phyloP scores from a whole-genome alignment of 2,113 vertebrate genomes.

The Brachypteracias leptosomus region DNA sequence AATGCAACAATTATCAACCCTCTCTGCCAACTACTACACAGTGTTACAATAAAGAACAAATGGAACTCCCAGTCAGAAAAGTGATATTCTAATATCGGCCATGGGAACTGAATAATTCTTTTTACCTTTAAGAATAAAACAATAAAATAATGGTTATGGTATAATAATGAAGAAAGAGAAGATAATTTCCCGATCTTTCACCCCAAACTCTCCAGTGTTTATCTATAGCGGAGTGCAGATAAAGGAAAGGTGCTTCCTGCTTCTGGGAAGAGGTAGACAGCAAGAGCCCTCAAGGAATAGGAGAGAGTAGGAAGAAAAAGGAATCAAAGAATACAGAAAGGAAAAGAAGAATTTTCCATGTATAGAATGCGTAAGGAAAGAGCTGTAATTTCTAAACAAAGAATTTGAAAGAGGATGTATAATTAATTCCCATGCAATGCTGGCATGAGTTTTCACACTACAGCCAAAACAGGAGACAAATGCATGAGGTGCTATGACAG shows the following conservation, averaged over 20 bases:
- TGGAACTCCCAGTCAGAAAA: neutral
- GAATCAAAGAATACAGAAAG: neutral
- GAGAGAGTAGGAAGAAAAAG: neutral
- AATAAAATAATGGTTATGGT: neutral
- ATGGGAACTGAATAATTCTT: neutral
- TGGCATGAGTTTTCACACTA: neutral
- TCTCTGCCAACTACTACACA: neutral
- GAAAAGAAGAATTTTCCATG: no score
- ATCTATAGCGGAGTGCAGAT: neutral
- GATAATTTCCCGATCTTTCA: neutral
- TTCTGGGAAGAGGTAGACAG: neutral
- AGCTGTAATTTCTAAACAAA: neutral
- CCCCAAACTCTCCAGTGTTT: neutral
- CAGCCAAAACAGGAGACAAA: neutral
- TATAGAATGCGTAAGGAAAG: neutral
- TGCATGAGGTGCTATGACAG: neutral
- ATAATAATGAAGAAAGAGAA: neutral
- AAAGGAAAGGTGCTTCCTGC: neutral
- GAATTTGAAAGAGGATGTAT: neutral
- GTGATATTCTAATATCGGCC: neutral
- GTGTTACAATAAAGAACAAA: neutral
- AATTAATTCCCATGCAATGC: neutral
- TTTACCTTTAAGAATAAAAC: neutral
- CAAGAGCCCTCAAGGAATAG: fast-evolving
- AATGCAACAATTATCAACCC: neutral